phyloP scores from a whole-genome alignment of 1,140 invertebrate species.

The Caenorhabditis inopinata region DNA sequence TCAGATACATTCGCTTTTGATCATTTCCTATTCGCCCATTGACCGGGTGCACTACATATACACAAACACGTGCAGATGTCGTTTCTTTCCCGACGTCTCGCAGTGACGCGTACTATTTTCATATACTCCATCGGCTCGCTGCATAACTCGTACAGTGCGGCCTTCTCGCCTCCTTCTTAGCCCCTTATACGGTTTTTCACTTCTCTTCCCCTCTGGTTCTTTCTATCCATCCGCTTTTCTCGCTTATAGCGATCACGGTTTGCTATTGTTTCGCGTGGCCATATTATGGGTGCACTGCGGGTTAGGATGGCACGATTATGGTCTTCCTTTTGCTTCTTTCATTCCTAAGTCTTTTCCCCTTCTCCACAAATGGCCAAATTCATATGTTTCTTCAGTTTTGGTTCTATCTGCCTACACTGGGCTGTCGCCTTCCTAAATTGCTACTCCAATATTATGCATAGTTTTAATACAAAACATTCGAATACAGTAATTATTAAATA shows the following conservation, averaged over 20 bases:
- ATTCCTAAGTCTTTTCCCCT: too few species aligned
- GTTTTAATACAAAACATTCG: too few species aligned
- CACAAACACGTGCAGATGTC: conserved; percentile 15
- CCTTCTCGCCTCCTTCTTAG: neutral
- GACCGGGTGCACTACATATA: neutral
- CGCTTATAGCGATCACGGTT: conserved; percentile 4
- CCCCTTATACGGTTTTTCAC: neutral
- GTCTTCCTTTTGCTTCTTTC: neutral
- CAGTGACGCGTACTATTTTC: neutral
- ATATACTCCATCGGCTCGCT: neutral
- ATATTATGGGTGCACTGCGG: neutral
- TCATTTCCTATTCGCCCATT: too few species aligned
- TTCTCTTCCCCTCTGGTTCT: neutral
- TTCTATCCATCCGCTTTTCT: neutral
- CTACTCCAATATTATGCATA: too few species aligned
- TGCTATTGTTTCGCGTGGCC: conserved; percentile 8
- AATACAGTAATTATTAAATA: too few species aligned
- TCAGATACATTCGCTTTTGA: too few species aligned
- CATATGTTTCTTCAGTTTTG: too few species aligned
- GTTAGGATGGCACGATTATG: conserved; percentile 23
- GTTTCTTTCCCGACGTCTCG: neutral
- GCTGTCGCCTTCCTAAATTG: too few species aligned
- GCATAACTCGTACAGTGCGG: neutral
- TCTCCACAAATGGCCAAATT: too few species aligned
- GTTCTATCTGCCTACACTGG: too few species aligned